Conservation (phyloP, 2,888 invertebrate species). For the Fabriciana adippe region DNA sequence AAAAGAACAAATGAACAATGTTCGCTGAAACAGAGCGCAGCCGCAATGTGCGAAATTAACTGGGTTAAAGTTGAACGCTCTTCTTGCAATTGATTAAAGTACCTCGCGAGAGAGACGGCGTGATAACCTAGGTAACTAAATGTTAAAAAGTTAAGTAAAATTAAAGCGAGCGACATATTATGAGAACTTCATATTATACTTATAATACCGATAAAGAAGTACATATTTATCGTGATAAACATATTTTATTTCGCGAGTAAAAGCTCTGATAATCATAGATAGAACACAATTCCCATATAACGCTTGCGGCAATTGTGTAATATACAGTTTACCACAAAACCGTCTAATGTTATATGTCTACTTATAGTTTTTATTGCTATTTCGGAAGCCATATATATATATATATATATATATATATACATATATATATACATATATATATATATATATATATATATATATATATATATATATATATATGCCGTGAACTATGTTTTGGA, state of each 20-base stretch:
- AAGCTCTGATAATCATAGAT: too few relatives aligned
- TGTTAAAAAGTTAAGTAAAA: neutral
- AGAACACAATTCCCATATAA: too few relatives aligned
- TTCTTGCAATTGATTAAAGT: slow-evolving; percentile 47
- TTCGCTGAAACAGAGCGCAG: slow-evolving; percentile 43
- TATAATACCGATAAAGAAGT: neutral
- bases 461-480: too few relatives aligned
- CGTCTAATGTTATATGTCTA: slow-evolving; percentile 21
- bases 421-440: too few relatives aligned
- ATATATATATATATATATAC: too few relatives aligned
- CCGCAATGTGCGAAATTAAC: slow-evolving; percentile 45
- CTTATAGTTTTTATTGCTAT: too few relatives aligned
- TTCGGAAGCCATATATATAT: too few relatives aligned
- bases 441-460: too few relatives aligned
- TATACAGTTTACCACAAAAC: slow-evolving; percentile 2
- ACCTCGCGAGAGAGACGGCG: slow-evolving; percentile 41
- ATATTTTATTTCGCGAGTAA: too few relatives aligned
- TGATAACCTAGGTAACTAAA: slow-evolving; percentile 32
- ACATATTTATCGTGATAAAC: too few relatives aligned
- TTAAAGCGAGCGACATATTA: neutral
- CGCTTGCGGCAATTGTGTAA: neutral
- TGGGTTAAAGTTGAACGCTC: slow-evolving; percentile 48
- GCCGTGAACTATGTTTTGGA: too few relatives aligned
- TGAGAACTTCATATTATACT: neutral
- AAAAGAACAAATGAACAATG: slow-evolving; percentile 24